A percentile compares a stretch with the other conserved stretches of the same genome.
phyloP scores from a whole-genome alignment of 2,888 invertebrate genomes.

The Yponomeuta cagnagella region DNA sequence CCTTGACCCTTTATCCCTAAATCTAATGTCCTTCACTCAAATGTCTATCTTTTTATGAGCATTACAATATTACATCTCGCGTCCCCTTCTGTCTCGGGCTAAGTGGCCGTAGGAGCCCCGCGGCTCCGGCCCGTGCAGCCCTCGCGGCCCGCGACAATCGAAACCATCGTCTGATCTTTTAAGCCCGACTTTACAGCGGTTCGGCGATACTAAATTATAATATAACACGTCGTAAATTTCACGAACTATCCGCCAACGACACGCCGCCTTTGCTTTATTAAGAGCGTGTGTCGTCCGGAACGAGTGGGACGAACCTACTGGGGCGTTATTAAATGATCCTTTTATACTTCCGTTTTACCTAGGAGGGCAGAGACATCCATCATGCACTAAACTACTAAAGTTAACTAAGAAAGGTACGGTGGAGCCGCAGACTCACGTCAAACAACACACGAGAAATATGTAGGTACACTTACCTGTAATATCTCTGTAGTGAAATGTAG shows the following conservation, averaged over 20 bases:
- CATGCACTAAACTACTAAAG: too few species aligned
- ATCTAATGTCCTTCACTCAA: background rate
- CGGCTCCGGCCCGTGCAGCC: conserved; percentile 27
- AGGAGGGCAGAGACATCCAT: too few species aligned
- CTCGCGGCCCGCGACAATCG: conserved; percentile 17
- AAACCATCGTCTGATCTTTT: conserved; percentile 54
- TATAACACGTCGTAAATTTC: conserved; percentile 73
- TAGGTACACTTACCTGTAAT: background rate
- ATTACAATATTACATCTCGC: conserved; percentile 8
- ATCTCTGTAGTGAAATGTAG: background rate
- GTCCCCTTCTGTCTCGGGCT: conserved; percentile 7
- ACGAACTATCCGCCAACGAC: conserved; percentile 64
- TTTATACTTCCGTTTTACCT: background rate
- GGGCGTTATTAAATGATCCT: background rate
- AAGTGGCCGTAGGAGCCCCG: conserved; percentile 21
- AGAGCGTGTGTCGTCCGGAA: conserved; percentile 15
- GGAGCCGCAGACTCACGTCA: background rate
- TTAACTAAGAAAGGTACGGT: background rate
- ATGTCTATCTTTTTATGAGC: conserved; percentile 7
- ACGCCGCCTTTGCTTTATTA: conserved; percentile 20
- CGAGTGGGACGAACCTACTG: background rate
- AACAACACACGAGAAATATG: background rate
- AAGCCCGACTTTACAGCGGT: conserved; percentile 66
- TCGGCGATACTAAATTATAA: conserved; percentile 70
- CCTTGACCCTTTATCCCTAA: background rate